Evolutionary conservation across 2,888 invertebrate genomes (phyloP).

Genomic region (Plebejus argus): DNA sequence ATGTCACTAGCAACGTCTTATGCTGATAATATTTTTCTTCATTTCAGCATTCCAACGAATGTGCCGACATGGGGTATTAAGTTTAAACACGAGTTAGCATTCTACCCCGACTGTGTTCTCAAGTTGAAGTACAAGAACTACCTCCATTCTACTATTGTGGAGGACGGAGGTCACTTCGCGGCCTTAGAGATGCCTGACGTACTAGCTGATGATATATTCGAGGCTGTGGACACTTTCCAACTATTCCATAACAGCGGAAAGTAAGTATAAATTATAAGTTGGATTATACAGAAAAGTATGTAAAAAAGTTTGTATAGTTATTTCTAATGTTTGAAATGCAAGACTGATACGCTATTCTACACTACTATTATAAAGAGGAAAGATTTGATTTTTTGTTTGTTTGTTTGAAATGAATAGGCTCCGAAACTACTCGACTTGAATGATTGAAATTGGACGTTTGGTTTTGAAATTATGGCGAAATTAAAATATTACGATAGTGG

Average conservation of each 20-base stretch:
- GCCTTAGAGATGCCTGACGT: constrained; percentile 89
- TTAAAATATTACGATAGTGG: too few relatives aligned
- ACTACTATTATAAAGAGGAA: too few relatives aligned
- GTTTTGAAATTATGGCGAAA: too few relatives aligned
- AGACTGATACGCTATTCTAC: too few relatives aligned
- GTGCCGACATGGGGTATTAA: constrained; percentile 88
- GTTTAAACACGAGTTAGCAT: constrained; percentile 85
- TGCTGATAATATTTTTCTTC: neutral
- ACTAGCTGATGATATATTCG: constrained; percentile 86
- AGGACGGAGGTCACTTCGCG: constrained; percentile 92
- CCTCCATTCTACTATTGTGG: constrained; percentile 83
- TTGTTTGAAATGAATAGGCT: too few relatives aligned
- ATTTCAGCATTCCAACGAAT: constrained; percentile 80
- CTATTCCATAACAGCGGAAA: constrained; percentile 49
- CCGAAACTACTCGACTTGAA: too few relatives aligned
- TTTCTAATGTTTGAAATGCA: too few relatives aligned
- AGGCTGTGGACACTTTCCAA: constrained; percentile 77
- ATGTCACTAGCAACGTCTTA: too few relatives aligned
- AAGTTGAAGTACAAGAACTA: constrained; percentile 83
- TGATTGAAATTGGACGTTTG: too few relatives aligned
- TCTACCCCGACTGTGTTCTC: constrained; percentile 81
- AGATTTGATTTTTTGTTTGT: too few relatives aligned
- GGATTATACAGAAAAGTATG: too few relatives aligned
- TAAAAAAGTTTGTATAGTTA: too few relatives aligned
- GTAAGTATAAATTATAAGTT: constrained; percentile 42